Conservation (phyloP, 2,113 vertebrate species). For the Mastomys coucha region DNA sequence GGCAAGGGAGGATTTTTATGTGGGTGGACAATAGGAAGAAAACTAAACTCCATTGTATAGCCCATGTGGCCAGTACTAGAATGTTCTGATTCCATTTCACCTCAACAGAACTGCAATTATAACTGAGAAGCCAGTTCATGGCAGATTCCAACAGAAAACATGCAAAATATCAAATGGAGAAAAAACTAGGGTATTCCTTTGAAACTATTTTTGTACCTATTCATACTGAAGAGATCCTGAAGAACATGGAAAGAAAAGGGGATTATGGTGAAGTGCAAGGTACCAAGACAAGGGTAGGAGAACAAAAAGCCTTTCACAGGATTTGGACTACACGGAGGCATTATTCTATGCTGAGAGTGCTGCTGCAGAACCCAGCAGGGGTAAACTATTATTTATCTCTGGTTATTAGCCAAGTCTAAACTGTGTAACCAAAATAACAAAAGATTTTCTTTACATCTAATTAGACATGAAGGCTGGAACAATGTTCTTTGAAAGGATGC, state of each 20-base stretch:
- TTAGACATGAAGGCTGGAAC: slow-evolving; percentile 81
- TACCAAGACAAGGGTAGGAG: slow-evolving; percentile 1
- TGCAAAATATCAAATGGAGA: neutral
- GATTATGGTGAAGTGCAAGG: slow-evolving; percentile 7
- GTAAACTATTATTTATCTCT: slow-evolving; percentile 84
- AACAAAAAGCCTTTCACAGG: neutral
- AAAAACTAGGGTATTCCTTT: neutral
- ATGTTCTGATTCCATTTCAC: neutral
- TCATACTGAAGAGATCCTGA: neutral
- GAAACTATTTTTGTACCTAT: slow-evolving; percentile 43
- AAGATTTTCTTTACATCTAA: slow-evolving; percentile 84
- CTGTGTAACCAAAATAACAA: slow-evolving; percentile 79
- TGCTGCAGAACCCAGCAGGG: slow-evolving; percentile 76
- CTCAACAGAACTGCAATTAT: neutral
- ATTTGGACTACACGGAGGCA: neutral
- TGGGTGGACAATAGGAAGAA: neutral
- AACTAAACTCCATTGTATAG: neutral
- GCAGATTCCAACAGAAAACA: neutral
- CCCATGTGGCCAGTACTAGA: neutral
- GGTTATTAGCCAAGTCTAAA: slow-evolving; percentile 83
- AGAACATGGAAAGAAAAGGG: neutral
- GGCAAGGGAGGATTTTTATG: slow-evolving; percentile 39
- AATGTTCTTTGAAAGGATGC: slow-evolving; percentile 83
- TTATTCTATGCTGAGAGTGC: slow-evolving; percentile 61
- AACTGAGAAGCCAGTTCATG: neutral